Percentiles rank a stretch among this genome's conserved stretches.
Conservation (phyloP, 2,888 invertebrate genomes). For the Drosophila ustulata region DNA sequence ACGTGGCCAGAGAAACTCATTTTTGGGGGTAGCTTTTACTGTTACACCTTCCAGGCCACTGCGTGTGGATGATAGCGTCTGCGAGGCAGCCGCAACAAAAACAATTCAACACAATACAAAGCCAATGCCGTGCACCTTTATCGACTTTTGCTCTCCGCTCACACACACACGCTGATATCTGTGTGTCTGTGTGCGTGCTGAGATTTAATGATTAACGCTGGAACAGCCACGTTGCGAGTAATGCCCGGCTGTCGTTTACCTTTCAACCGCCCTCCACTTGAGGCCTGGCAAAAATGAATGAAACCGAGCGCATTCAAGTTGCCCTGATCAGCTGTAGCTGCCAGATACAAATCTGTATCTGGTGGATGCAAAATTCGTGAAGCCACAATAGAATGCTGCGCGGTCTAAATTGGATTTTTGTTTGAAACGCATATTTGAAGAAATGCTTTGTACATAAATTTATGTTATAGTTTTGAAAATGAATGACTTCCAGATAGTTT, state of each 20-base stretch:
- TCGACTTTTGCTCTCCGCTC: slow-evolving; percentile 57
- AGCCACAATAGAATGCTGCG: not conserved
- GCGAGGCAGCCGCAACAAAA: slow-evolving; percentile 54
- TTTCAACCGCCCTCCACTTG: slow-evolving; percentile 50
- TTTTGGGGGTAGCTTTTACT: slow-evolving; percentile 71
- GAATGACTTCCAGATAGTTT: no score
- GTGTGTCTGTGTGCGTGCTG: slow-evolving; percentile 49
- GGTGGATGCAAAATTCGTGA: not conserved
- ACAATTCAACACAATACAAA: slow-evolving; percentile 49
- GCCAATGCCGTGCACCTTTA: slow-evolving; percentile 70
- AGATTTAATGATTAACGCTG: slow-evolving; percentile 78
- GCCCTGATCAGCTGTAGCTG: slow-evolving; percentile 13
- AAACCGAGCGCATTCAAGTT: slow-evolving; percentile 9
- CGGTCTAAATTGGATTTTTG: not conserved
- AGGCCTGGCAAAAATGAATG: slow-evolving; percentile 45
- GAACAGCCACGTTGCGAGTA: slow-evolving; percentile 29
- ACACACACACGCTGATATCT: not conserved
- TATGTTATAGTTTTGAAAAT: no score
- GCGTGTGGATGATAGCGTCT: slow-evolving; percentile 31
- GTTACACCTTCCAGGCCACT: slow-evolving; percentile 57
- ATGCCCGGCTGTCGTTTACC: slow-evolving; percentile 36
- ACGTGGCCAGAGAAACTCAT: slow-evolving; percentile 39
- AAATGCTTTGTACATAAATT: not conserved
- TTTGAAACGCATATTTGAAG: not conserved
- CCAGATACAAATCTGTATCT: not conserved